phyloP scores from a whole-genome alignment of 2,797 vertebrate species.

The Alca torda region DNA sequence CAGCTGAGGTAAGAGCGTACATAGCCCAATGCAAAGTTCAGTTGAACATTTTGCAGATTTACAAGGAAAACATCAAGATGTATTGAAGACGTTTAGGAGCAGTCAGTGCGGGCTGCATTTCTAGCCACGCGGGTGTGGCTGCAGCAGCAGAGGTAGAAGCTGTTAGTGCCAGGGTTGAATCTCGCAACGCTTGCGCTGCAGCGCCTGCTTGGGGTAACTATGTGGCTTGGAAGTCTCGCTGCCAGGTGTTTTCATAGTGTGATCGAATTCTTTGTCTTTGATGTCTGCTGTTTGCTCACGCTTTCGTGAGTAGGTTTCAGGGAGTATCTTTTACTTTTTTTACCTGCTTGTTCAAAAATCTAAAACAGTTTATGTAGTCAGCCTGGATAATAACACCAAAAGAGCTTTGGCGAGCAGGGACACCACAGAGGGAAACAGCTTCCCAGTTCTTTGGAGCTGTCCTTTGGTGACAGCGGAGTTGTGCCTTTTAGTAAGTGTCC shows the following conservation, averaged over 20 bases:
- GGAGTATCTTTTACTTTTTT: neutral
- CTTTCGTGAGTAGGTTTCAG: neutral
- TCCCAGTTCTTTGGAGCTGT: neutral
- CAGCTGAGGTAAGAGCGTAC: neutral
- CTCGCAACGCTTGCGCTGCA: fast-evolving
- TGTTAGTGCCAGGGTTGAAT: fast-evolving
- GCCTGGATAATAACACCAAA: neutral
- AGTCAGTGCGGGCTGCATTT: neutral
- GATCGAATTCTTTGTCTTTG: neutral
- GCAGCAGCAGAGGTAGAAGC: neutral
- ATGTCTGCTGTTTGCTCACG: neutral
- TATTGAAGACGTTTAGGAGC: too few relatives aligned
- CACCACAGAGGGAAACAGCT: neutral
- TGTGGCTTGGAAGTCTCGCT: fast-evolving
- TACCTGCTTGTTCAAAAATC: neutral
- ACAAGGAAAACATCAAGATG: neutral
- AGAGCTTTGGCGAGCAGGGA: neutral
- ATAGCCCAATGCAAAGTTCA: fast-evolving
- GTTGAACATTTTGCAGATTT: neutral
- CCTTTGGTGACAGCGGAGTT: neutral
- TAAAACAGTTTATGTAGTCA: neutral
- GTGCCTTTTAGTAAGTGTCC: neutral
- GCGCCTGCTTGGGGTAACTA: fast-evolving
- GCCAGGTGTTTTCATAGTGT: neutral
- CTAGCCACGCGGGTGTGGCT: fast-evolving